phyloP scores from a whole-genome alignment of 35 echinoderm and acorn worm species.

The Apostichopus californicus region DNA sequence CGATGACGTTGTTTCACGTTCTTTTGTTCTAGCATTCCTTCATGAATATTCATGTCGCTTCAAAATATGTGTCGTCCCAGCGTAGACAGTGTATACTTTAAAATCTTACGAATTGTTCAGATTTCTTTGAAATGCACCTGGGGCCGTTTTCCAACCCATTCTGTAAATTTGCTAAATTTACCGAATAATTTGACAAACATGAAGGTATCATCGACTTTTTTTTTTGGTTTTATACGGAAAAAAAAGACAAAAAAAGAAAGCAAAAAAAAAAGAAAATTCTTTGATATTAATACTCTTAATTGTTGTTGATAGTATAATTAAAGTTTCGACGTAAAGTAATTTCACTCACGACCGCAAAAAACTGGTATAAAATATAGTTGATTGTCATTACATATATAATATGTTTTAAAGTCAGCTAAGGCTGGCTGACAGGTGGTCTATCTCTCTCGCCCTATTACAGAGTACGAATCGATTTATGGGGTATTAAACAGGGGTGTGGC shows the following conservation, averaged over 20 bases:
- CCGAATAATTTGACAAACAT: too few relatives aligned
- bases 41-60: too few relatives aligned
- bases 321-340: conserved; percentile 22
- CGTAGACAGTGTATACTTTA: too few relatives aligned
- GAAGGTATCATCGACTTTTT: too few relatives aligned
- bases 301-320: conserved; percentile 46
- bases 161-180: too few relatives aligned
- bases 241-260: not conserved
- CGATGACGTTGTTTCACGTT: too few relatives aligned
- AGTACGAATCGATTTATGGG: conserved; percentile 16
- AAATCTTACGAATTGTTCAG: too few relatives aligned
- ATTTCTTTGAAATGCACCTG: too few relatives aligned
- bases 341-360: not conserved
- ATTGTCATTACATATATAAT: not conserved
- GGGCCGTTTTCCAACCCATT: too few relatives aligned
- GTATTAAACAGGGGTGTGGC: not conserved
- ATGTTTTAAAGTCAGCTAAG: not conserved
- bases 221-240: too few relatives aligned
- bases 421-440: conserved; percentile 10
- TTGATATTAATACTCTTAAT: conserved; percentile 42
- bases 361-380: not conserved
- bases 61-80: too few relatives aligned
- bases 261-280: not conserved
- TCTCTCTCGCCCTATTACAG: not conserved
- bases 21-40: too few relatives aligned